These are phyloP conservation scores for Gonocerus acuteangulatus DNA, from an alignment of 2,888 invertebrate genomes.

Conservation along the genomic window DNA sequence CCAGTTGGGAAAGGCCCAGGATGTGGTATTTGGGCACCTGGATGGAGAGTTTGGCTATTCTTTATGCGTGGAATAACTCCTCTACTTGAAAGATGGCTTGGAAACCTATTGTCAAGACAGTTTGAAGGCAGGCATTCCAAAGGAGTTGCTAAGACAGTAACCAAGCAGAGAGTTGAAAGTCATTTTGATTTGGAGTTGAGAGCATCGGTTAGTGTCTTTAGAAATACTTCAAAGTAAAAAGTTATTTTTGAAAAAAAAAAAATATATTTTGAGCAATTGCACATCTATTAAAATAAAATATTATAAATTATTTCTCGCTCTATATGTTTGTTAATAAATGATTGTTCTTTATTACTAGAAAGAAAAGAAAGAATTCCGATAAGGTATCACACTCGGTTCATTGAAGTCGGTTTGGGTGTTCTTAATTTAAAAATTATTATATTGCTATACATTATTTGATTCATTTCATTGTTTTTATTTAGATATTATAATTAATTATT, in stretches of 20 bases:
- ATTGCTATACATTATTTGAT: too few species aligned
- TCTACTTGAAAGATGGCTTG: conserved; percentile 95
- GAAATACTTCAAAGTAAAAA: too few species aligned
- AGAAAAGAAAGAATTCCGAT: too few species aligned
- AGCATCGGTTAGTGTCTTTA: conserved; percentile 79
- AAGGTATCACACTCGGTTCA: too few species aligned
- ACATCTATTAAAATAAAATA: neutral
- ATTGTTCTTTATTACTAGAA: too few species aligned
- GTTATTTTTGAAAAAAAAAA: conserved; percentile 48
- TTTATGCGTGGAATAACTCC: conserved; percentile 99
- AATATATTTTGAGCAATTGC: neutral
- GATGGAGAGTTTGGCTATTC: conserved; percentile 99
- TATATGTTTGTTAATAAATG: too few species aligned
- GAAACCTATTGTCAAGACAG: conserved; percentile 93
- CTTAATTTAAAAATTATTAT: too few species aligned
- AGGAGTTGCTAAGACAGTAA: conserved; percentile 99
- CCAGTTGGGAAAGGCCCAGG: conserved; percentile 98
- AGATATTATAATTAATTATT: too few species aligned
- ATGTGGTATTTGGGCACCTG: conserved; percentile 97
- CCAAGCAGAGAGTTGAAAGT: conserved; percentile 97
- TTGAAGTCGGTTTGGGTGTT: too few species aligned
- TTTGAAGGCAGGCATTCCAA: conserved; percentile 99
- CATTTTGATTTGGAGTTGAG: conserved; percentile 98
- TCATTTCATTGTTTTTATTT: too few species aligned
- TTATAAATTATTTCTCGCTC: too few species aligned